Percentiles rank a stretch among this genome's conserved stretches.
These are phyloP conservation scores for Chromoteleia sp. DNA, from an alignment of 2,888 invertebrate genomes.

Conservation along the genomic window DNA sequence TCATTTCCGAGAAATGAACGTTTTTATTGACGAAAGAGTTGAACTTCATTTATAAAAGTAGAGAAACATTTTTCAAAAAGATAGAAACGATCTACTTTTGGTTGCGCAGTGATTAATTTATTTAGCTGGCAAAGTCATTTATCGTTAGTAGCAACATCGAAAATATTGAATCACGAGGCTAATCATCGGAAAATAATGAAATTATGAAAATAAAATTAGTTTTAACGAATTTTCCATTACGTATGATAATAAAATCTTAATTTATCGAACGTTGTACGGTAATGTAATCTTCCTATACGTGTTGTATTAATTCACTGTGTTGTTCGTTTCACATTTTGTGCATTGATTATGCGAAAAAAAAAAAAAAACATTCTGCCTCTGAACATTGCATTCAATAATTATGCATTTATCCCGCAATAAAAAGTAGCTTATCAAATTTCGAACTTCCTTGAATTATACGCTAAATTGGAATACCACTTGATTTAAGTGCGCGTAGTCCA, in stretches of 20 bases:
- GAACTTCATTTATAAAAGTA: not conserved
- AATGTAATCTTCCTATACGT: too few relatives aligned
- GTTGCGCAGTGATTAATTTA: not conserved
- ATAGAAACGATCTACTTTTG: not conserved
- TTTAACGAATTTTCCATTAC: too few relatives aligned
- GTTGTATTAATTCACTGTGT: too few relatives aligned
- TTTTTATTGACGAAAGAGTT: not conserved
- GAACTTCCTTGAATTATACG: not conserved
- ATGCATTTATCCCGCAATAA: not conserved
- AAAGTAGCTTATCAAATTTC: conserved; percentile 1
- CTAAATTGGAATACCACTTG: conserved; percentile 2
- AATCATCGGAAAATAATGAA: too few relatives aligned
- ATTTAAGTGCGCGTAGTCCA: not conserved
- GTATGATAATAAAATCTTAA: too few relatives aligned
- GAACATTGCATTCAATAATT: not conserved
- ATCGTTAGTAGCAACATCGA: not conserved
- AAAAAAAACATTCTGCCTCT: too few relatives aligned
- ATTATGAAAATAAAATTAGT: too few relatives aligned
- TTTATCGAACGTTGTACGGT: too few relatives aligned
- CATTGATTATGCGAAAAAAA: too few relatives aligned
- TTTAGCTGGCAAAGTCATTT: not conserved
- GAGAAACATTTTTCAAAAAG: conserved; percentile 1
- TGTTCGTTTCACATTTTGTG: too few relatives aligned
- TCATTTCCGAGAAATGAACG: not conserved
- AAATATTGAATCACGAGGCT: not conserved